Conservation (phyloP, 2,113 vertebrate genomes). For the Podarcis cretensis region DNA sequence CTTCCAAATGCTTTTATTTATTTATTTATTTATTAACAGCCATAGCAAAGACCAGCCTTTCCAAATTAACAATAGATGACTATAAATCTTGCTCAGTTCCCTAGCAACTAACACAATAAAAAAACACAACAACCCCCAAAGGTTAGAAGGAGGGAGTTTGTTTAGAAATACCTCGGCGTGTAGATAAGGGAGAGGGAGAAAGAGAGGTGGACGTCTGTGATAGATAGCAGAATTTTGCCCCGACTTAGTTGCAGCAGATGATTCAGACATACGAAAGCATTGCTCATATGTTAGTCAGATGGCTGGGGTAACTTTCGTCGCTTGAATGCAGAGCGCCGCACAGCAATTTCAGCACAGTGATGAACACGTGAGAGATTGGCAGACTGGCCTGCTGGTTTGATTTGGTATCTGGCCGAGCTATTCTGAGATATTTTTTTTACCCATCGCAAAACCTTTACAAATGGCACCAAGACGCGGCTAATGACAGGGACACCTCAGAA, state of each 20-base stretch:
- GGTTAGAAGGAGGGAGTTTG: constrained; percentile 71
- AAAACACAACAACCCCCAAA: constrained; percentile 44
- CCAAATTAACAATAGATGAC: constrained; percentile 79
- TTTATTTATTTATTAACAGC: constrained; percentile 58
- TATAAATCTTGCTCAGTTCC: constrained; percentile 81
- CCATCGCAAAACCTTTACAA: neutral
- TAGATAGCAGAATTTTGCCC: neutral
- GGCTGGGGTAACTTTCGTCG: constrained; percentile 44
- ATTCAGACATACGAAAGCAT: constrained; percentile 19
- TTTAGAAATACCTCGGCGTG: constrained; percentile 71
- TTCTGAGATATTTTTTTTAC: constrained; percentile 11
- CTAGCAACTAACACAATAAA: constrained; percentile 82
- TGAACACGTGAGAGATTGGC: neutral
- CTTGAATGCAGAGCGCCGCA: neutral
- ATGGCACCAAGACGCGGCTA: constrained; percentile 25
- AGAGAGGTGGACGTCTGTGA: neutral
- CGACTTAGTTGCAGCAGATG: neutral
- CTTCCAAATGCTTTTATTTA: constrained; percentile 58
- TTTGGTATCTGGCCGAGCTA: constrained; percentile 39
- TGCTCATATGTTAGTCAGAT: constrained; percentile 26
- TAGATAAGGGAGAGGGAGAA: constrained; percentile 33
- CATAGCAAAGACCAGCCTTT: constrained; percentile 72
- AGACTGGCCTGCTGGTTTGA: constrained; percentile 10
- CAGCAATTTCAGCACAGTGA: constrained; percentile 4
- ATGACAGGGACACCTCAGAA: constrained; percentile 58